Evolutionary conservation across 2,113 vertebrate genomes (phyloP), one percentile per base, ranked within the genome.

Genomic region (Chloropsis hardwickii): DNA sequence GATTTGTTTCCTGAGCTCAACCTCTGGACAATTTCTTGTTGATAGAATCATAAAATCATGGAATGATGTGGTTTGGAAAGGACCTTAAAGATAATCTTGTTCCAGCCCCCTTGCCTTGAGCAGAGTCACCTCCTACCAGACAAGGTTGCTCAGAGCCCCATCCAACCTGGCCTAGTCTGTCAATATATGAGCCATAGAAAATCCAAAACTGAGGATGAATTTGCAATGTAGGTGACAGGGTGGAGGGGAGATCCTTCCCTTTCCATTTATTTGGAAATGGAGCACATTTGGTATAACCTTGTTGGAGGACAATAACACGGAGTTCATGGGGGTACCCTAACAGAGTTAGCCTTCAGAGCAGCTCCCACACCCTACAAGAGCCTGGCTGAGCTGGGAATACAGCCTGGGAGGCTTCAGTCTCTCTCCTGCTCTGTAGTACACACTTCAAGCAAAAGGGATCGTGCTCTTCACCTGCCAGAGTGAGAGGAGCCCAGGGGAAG

Each of bases 391-490:
- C 57, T 65, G 42, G 61, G 50, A 86, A 14, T 33, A 40, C 23
- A 90, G 37, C 21, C n/a, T 62, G 44, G 22, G 66, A 86, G 31
- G 35, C 72, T 90, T 86, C 64, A 70, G 19, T 29, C 42, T 83
- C 67, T 80, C 37, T 86, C 56, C 76, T 95, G 50, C 88, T 94
- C 88, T 83, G 11, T 61, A 78, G 81, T 29, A 40, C 40, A 40
- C 82, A 71, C 64, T 96, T 94, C 56, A 90, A 95, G 82, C 39
- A 60, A 57, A 90, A 90, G 44, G 47, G 69, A 81, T 90, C 1
- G 0, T 81, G 69, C 88, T 95, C 85, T 92, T 96, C 79, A 93
- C 93, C 90, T 94, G 85, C 40, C 44, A 92, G 82, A 88, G 74
- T 5, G 74, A 95, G 93, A 90, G 56, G 70, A 95, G 47, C 47